phyloP scores from a whole-genome alignment of 2,888 invertebrate genomes.

The Trachelus iudaicus region DNA sequence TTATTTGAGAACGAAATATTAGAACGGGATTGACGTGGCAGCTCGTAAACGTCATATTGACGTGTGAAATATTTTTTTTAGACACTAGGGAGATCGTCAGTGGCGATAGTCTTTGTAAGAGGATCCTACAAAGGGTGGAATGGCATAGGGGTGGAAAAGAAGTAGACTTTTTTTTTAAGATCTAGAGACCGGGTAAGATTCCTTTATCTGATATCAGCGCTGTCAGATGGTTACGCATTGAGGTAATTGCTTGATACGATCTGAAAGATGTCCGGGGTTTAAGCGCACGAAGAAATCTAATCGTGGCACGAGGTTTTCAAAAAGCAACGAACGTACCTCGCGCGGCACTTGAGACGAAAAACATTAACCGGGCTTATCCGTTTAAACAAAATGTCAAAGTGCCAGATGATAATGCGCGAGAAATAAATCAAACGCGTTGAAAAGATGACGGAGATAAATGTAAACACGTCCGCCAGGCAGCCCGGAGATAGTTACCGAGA shows the following conservation, averaged over 20 bases:
- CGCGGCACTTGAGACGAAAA: conserved; percentile 29
- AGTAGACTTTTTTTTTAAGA: background rate
- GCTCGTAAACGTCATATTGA: background rate
- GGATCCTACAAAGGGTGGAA: background rate
- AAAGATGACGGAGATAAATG: conserved; percentile 66
- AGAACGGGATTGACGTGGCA: background rate
- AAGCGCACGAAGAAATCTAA: background rate
- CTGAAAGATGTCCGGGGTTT: background rate
- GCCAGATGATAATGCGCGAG: conserved; percentile 62
- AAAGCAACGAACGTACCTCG: conserved; percentile 5
- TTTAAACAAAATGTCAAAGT: conserved; percentile 65
- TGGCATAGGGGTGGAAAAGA: background rate
- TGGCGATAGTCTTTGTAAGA: background rate
- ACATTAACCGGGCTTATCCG: conserved; percentile 59
- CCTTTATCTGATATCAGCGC: background rate
- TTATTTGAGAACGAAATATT: conserved; percentile 10
- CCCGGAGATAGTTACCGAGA: conserved; percentile 53
- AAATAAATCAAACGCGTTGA: conserved; percentile 65
- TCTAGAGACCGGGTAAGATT: background rate
- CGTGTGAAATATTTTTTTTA: background rate
- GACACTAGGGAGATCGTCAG: background rate
- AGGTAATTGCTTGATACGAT: background rate
- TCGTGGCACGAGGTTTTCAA: background rate
- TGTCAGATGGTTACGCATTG: background rate
- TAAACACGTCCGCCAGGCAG: conserved; percentile 55